Evolutionary conservation across 2,113 vertebrate genomes (phyloP).

Genomic region (Hystrix cristata): DNA sequence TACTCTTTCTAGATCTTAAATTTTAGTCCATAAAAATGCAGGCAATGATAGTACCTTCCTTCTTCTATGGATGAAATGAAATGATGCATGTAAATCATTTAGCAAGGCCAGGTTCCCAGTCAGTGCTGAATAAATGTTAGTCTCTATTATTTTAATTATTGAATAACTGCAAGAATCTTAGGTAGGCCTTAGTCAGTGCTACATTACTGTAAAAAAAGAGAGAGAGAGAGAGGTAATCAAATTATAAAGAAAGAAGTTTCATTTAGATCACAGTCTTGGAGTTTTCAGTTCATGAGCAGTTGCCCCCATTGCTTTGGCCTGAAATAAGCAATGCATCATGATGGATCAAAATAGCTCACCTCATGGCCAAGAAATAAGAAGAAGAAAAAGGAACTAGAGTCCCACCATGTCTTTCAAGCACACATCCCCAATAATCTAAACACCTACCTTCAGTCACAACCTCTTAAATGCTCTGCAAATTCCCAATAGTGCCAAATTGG

Average conservation of each 20-base stretch:
- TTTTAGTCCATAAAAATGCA: not conserved
- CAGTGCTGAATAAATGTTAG: not conserved
- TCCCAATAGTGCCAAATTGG: not conserved
- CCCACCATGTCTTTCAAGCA: not conserved
- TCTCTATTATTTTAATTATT: not conserved
- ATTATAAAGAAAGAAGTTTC: not conserved
- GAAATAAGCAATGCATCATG: not conserved
- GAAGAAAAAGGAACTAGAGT: not conserved
- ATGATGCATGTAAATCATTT: not conserved
- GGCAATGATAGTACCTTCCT: not conserved
- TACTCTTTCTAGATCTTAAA: not conserved
- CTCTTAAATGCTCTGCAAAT: not conserved
- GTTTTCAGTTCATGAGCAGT: not conserved
- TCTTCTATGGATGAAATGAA: conserved; percentile 6
- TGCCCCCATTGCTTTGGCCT: not conserved
- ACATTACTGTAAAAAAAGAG: not conserved
- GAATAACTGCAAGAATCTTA: not conserved
- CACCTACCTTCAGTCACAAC: not conserved
- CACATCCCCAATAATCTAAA: not conserved
- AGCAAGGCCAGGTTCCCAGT: not conserved
- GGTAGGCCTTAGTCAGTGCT: not conserved
- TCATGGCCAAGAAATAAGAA: not conserved
- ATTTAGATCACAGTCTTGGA: not conserved
- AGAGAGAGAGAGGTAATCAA: not conserved
- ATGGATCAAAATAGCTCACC: not conserved